Percentiles rank a stretch among this genome's conserved stretches.
These are phyloP conservation scores for Bruchidius siliquastri DNA, from an alignment of 2,888 invertebrate genomes.

Conservation along the genomic window DNA sequence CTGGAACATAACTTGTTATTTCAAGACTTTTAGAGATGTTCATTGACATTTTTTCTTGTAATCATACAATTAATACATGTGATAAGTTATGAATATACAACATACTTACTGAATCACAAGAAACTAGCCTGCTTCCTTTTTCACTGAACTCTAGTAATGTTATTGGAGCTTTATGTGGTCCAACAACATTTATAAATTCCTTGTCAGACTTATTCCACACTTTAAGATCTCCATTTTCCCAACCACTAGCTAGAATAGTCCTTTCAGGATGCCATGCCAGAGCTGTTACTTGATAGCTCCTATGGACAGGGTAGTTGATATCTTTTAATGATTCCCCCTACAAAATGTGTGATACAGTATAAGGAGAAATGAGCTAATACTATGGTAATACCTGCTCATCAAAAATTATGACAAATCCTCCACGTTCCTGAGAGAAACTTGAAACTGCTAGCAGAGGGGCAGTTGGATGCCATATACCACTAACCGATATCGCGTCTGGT, in stretches of 20 bases:
- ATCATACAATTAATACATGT: too few species aligned
- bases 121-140: conserved; percentile 77
- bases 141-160: conserved; percentile 68
- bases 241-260: conserved; percentile 77
- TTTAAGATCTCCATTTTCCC: conserved; percentile 88
- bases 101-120: conserved; percentile 69
- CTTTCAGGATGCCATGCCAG: conserved; percentile 87
- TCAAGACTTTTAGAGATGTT: too few species aligned
- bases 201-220: conserved; percentile 71
- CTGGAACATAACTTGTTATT: too few species aligned
- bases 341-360: conserved; percentile 6
- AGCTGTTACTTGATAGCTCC: conserved; percentile 75
- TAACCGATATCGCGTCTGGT: conserved; percentile 71
- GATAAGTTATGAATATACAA: too few species aligned
- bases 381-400: conserved; percentile 68
- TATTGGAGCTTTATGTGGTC: conserved; percentile 65
- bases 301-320: conserved; percentile 69
- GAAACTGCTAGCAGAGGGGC: conserved; percentile 80
- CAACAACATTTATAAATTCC: conserved; percentile 62
- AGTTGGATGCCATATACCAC: conserved; percentile 77
- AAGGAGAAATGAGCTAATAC: not conserved
- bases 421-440: conserved; percentile 81
- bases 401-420: conserved; percentile 83
- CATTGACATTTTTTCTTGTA: too few species aligned
- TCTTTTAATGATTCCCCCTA: conserved; percentile 73